These are phyloP conservation scores for Erpetoichthys calabaricus DNA, from an alignment of 2,797 vertebrate genomes.

Conservation along the genomic window DNA sequence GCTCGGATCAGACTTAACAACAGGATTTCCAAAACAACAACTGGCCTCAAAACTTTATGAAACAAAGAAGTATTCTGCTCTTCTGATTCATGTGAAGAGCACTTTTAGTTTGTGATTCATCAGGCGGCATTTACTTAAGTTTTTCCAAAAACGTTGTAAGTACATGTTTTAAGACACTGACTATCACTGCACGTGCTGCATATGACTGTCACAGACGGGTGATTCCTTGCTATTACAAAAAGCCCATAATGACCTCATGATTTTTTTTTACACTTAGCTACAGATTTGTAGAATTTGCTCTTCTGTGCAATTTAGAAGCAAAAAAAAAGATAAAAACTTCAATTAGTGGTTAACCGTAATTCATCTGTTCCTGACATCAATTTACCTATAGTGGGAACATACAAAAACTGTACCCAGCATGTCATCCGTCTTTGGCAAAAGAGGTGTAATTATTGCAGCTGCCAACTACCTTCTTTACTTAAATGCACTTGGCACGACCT, in stretches of 20 bases:
- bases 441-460: slow-evolving; percentile 49
- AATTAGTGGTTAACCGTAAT: slow-evolving; percentile 23
- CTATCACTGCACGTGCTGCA: slow-evolving; percentile 23
- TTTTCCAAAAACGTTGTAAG: no score
- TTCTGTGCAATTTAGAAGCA: slow-evolving; percentile 24
- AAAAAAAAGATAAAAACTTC: slow-evolving; percentile 15
- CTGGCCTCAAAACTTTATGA: no score
- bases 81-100: no score
- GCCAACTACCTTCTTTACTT: slow-evolving; percentile 60
- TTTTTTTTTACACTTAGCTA: slow-evolving; percentile 19
- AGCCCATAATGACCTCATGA: slow-evolving; percentile 28
- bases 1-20: no score
- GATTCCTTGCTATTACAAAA: slow-evolving; percentile 24
- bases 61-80: no score
- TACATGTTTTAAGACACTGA: slow-evolving; percentile 19
- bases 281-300: slow-evolving; percentile 22
- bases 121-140: no score
- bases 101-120: no score
- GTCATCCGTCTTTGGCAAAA: slow-evolving; percentile 53
- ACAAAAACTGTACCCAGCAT: slow-evolving; percentile 40
- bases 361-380: slow-evolving; percentile 37
- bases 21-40: no score
- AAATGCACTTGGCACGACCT: slow-evolving; percentile 54
- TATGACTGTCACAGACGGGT: slow-evolving; percentile 26
- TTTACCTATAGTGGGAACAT: slow-evolving; percentile 49